Evolutionary conservation across 2,888 invertebrate genomes (phyloP), one percentile per base, ranked within the genome.

Genomic region (Podotricha telesiphe): DNA sequence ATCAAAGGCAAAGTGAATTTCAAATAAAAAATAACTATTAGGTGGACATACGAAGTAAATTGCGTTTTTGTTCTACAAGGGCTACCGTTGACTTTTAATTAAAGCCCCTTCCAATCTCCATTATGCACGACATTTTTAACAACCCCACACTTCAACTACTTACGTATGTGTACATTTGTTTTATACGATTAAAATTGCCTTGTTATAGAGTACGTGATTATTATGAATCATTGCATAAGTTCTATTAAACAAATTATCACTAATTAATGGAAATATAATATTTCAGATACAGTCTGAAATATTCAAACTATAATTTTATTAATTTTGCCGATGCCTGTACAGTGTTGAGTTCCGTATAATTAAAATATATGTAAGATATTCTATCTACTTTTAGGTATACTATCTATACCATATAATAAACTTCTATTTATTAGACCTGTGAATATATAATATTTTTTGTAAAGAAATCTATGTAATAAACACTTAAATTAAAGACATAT

Each of bases 51-150:
- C 83, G 86, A 82, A 82, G 82, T 79, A 82, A 82, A 86, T 80
- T 80, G 80, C 83, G 84, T 88, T 87, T 87, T 89, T 88, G 88
- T 88, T 79, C 81, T 77, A 76, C 78, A 82, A 84, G 84, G 81
- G 81, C 84, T 77, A 80, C 72, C 81, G 85, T 86, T 84, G 89
- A 87, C 88, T 91, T 91, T 91, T 91, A 91, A 91, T 91, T 91
- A 90, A 89, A 88, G 82, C 84, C 86, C 86, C 83, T 87, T 80
- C 83, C 86, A 83, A 83, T 83, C 85, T 82, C 83, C 82, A 87
- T 87, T 89, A 87, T 86, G 84, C 82, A 83, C 82, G 83, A 86
- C 85, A 85, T 86, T 90, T 89, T 88, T 86, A 81, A 85, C 87
- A 85, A 79, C 82, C 85, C 82, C 82, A 75, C 72, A 78, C 78